Conservation (phyloP, 2,888 invertebrate species). For the Entomobrya multifasciata region DNA sequence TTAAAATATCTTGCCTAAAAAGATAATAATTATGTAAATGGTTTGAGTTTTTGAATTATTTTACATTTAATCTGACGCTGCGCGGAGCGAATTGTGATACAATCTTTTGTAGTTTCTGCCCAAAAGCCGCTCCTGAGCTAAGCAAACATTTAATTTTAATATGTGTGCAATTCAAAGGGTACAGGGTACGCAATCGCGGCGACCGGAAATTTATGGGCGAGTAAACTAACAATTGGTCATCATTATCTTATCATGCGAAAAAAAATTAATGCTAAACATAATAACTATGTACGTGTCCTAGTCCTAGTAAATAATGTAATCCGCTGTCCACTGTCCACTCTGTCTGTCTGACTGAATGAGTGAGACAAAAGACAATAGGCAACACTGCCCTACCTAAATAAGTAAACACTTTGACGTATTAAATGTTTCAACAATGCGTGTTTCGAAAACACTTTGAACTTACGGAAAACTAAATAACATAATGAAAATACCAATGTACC, state of each 20-base stretch:
- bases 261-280: not conserved
- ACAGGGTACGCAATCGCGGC: not conserved
- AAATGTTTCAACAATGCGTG: no score
- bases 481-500: no score
- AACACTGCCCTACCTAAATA: no score
- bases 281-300: not conserved
- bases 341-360: no score
- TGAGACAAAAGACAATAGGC: no score
- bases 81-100: constrained; percentile 12
- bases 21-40: constrained; percentile 55
- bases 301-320: no score
- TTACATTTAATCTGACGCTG: constrained; percentile 19
- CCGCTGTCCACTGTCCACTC: no score
- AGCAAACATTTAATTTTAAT: constrained; percentile 38
- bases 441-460: no score
- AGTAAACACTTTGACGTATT: no score
- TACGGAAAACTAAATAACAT: no score
- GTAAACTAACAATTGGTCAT: constrained; percentile 33
- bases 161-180: not conserved
- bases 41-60: constrained; percentile 51
- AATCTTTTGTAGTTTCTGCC: constrained; percentile 36
- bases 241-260: constrained; percentile 8
- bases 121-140: constrained; percentile 40
- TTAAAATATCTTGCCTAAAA: constrained; percentile 30
- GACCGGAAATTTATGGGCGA: constrained; percentile 53